A percentile compares a stretch with the other conserved stretches of the same genome.
phyloP scores from a whole-genome alignment of 1,140 invertebrate species.

The Ceratosolen fusciceps region DNA sequence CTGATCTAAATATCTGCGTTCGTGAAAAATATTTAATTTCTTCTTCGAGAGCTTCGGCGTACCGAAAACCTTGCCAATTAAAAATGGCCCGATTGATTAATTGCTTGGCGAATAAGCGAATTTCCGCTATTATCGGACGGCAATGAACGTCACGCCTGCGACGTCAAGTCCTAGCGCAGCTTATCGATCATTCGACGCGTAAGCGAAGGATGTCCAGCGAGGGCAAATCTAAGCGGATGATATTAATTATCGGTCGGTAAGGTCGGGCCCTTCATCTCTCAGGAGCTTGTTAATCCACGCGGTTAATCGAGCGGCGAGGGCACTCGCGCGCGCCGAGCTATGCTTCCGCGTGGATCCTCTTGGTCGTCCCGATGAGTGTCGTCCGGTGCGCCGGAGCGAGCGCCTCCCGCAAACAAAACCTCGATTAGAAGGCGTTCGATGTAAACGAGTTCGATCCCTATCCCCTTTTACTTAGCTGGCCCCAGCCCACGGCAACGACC shows the following conservation, averaged over 20 bases:
- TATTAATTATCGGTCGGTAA: no score
- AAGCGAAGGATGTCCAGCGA: no score
- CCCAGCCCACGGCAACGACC: no score
- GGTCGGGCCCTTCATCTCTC: background rate
- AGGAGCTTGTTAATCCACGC: background rate
- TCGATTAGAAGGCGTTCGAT: slow-evolving; percentile 21
- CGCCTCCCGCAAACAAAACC: background rate
- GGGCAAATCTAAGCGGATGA: background rate
- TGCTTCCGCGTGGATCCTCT: background rate
- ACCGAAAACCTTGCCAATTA: background rate
- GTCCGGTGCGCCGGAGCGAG: background rate
- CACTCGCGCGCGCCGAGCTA: background rate
- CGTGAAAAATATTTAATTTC: background rate
- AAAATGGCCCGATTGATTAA: no score
- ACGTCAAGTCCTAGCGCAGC: no score
- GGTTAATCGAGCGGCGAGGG: background rate
- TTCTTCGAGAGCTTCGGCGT: background rate
- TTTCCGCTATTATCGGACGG: no score
- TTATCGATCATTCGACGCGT: no score
- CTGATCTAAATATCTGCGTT: background rate
- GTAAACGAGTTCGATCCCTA: background rate
- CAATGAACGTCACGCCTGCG: no score
- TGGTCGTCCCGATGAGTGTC: no score
- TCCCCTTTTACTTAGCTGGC: background rate
- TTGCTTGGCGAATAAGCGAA: no score